These are phyloP conservation scores for Agrochola litura DNA, from an alignment of 2,888 invertebrate genomes.

Conservation along the genomic window DNA sequence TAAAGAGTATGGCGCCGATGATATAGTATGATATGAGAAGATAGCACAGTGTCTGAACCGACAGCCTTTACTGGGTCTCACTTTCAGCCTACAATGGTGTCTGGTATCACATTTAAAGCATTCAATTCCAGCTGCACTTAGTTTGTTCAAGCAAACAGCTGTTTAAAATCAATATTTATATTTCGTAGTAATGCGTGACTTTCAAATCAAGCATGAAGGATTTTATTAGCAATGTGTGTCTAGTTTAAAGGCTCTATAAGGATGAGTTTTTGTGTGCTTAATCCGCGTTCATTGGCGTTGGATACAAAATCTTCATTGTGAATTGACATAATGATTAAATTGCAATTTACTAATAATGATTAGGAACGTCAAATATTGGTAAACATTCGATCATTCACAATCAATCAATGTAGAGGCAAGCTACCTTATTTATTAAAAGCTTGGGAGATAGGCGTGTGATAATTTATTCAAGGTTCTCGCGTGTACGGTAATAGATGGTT, in stretches of 20 bases:
- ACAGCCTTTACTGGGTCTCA: slow-evolving; percentile 25
- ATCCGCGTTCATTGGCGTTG: slow-evolving; percentile 26
- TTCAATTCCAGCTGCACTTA: slow-evolving; percentile 13
- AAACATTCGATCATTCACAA: slow-evolving; percentile 43
- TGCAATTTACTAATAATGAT: slow-evolving; percentile 15
- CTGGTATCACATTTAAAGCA: not conserved
- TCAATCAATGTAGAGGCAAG: slow-evolving; percentile 38
- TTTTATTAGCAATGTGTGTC: slow-evolving; percentile 47
- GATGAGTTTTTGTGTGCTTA: slow-evolving; percentile 22
- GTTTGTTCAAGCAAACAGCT: slow-evolving; percentile 45
- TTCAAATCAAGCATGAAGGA: slow-evolving; percentile 63
- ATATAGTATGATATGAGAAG: slow-evolving; percentile 64
- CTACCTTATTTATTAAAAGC: slow-evolving; percentile 68
- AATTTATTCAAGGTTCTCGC: slow-evolving; percentile 74
- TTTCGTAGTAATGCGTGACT: slow-evolving; percentile 51
- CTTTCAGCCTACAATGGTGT: slow-evolving; percentile 15
- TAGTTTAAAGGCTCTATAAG: slow-evolving; percentile 19
- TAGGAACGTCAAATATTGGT: slow-evolving; percentile 29
- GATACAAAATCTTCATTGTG: slow-evolving; percentile 1
- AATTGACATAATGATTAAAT: slow-evolving; percentile 34
- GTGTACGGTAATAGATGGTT: slow-evolving; percentile 57
- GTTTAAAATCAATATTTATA: slow-evolving; percentile 54
- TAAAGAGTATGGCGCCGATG: slow-evolving; percentile 74
- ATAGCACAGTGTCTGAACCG: slow-evolving; percentile 63
- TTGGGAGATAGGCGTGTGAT: slow-evolving; percentile 66